Conservation (phyloP, 2,888 invertebrate genomes). For the Vannuccia rotundouncinata region DNA sequence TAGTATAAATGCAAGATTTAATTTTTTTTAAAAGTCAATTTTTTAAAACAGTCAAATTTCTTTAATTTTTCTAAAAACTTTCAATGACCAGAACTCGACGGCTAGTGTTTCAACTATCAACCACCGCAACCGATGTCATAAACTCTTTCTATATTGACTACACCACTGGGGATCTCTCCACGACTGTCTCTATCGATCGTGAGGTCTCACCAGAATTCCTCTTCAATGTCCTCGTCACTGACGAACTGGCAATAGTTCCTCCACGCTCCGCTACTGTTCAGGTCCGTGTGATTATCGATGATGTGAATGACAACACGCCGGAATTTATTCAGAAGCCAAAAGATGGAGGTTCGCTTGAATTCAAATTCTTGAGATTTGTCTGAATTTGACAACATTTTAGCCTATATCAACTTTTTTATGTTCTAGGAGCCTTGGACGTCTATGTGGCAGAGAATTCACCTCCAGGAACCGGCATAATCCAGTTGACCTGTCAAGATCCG, state of each 20-base stretch:
- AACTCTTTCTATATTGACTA: background rate
- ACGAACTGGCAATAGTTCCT: background rate
- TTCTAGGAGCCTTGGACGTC: background rate
- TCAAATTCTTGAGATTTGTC: too few species aligned
- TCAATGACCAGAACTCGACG: background rate
- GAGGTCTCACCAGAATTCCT: background rate
- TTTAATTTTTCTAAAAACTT: background rate
- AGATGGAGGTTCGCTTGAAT: background rate
- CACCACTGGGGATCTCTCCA: background rate
- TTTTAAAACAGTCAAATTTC: background rate
- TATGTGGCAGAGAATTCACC: background rate
- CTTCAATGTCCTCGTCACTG: background rate
- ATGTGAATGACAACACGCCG: background rate
- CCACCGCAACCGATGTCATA: background rate
- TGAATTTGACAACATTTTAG: too few species aligned
- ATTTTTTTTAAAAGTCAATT: background rate
- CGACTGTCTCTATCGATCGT: background rate
- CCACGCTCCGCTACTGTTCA: background rate
- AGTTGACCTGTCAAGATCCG: background rate
- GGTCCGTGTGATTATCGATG: background rate
- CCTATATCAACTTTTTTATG: too few species aligned
- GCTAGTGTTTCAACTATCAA: background rate
- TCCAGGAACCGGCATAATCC: background rate
- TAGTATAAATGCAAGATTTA: too few species aligned
- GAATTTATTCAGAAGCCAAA: background rate